Base-by-base conservation (phyloP, 2,797 vertebrate genomes). In the Acanthurus leucopareius region DNA sequence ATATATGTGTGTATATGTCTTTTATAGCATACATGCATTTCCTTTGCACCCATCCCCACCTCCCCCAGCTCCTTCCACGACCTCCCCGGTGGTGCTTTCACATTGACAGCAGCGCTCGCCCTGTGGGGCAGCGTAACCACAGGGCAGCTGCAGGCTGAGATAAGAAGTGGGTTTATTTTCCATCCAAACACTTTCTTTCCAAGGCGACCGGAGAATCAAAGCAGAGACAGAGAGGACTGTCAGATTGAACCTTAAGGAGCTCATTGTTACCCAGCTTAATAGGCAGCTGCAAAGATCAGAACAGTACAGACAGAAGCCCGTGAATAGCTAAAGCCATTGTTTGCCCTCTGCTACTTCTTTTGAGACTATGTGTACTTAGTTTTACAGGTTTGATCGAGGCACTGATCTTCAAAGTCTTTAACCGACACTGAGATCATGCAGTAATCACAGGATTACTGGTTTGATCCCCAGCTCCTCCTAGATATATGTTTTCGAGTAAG, bases 141-240 rank as follows among this genome's bases (percentile, higher is more conserved):
- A 19, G 79, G 85, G 86, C 88, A 84, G 91, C 91, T 93, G 91
- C 84, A 80, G 78, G 80, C 85, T 45, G 80, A 93, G 93, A 93
- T 94, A 94, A 93, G 89, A 90, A 79, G 11, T 4, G 15, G 79
- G 77, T 90, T 92, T 89, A 86, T 90, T 91, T 89, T 44, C 84
- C 86, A 72, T 49, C 75, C 25, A 52, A 90, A 91, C 86, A 79
- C 78, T 82, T 57, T 81, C 20, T 70, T 84, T 78, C 72, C 83
- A 86, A 88, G 85, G 47, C 54, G 47, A 74, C 68, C 5, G 49
- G 82, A 63, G 79, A 86, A 83, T 74, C 81, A 77, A 73, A 78
- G 75, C 25, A 47, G 75, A 80, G 80, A 78, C 13, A 51, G 73
- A 16, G 45, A 71, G n/a, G 58, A 52, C 68, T 78, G 87, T 89